Percentiles rank a stretch among this genome's conserved stretches.
Evolutionary conservation across 2,888 invertebrate species (phyloP).

Genomic region (Acleris holmiana): DNA sequence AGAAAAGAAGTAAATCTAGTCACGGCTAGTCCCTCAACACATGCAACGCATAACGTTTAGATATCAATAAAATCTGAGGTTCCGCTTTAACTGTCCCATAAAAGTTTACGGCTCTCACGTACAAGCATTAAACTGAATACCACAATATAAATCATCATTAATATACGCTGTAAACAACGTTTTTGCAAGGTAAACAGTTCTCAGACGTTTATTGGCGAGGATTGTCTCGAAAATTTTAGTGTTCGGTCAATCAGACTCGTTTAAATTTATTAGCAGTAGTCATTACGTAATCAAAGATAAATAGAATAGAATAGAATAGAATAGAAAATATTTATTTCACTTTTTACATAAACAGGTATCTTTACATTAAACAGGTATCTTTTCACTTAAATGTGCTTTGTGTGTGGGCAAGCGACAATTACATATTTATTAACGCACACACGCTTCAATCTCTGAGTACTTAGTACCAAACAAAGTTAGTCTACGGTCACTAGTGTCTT

Average conservation of each 20-base stretch:
- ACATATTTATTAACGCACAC: too few relatives aligned
- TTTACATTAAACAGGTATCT: too few relatives aligned
- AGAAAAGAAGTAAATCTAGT: background rate
- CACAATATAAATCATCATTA: constrained; percentile 78
- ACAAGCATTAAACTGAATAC: constrained; percentile 77
- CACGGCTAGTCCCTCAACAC: constrained; percentile 49
- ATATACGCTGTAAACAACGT: constrained; percentile 72
- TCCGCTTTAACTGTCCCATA: constrained; percentile 75
- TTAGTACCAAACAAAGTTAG: too few relatives aligned
- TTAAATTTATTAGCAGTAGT: constrained; percentile 39
- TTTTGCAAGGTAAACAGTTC: constrained; percentile 71
- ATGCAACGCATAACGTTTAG: constrained; percentile 66
- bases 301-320: too few relatives aligned
- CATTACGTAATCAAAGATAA: constrained; percentile 6
- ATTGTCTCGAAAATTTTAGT: constrained; percentile 73
- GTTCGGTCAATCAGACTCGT: constrained; percentile 41
- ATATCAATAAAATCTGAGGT: constrained; percentile 76
- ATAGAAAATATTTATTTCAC: too few relatives aligned
- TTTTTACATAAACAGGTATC: too few relatives aligned
- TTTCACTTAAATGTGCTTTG: too few relatives aligned
- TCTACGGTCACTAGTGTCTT: too few relatives aligned
- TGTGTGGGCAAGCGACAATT: too few relatives aligned
- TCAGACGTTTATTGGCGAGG: constrained; percentile 71
- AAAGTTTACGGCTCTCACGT: constrained; percentile 76
- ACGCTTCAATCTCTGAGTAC: too few relatives aligned